Conservation (phyloP, 1,140 invertebrate genomes). For the Drosophila lowei region DNA sequence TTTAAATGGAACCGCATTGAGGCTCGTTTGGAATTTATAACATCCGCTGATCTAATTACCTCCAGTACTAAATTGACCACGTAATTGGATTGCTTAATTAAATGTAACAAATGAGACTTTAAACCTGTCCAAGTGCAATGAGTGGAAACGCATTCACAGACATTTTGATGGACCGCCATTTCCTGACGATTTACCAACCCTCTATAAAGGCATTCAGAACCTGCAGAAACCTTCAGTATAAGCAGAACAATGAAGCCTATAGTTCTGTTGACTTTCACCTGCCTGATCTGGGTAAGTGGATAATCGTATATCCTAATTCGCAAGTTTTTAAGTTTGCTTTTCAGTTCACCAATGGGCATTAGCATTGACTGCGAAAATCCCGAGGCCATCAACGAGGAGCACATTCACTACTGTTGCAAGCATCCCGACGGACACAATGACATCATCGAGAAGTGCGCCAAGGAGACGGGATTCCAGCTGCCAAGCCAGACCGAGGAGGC, state of each 20-base stretch:
- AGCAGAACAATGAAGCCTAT: slow-evolving; percentile 27
- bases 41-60: slow-evolving; percentile 5
- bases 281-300: slow-evolving; percentile 45
- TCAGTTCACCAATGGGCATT: slow-evolving; percentile 24
- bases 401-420: slow-evolving; percentile 71
- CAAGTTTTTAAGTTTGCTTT: not conserved
- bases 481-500: slow-evolving; percentile 50
- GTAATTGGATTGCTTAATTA: slow-evolving; percentile 50
- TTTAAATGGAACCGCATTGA: slow-evolving; percentile 15
- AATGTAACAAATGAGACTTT: slow-evolving; percentile 44
- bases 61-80: slow-evolving; percentile 1
- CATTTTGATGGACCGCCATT: slow-evolving; percentile 25
- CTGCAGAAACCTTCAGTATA: not conserved
- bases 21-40: slow-evolving; percentile 44
- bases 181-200: not conserved
- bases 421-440: slow-evolving; percentile 72
- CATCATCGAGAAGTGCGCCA: slow-evolving; percentile 58
- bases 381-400: slow-evolving; percentile 54
- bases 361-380: slow-evolving; percentile 62
- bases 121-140: slow-evolving; percentile 31
- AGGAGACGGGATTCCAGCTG: slow-evolving; percentile 50
- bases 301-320: not conserved
- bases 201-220: slow-evolving; percentile 33
- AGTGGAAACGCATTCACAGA: slow-evolving; percentile 14
- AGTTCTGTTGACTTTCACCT: slow-evolving; percentile 16